Percentiles rank a stretch among this genome's conserved stretches.
Conservation (phyloP, 2,888 invertebrate genomes). For the Stratiomys singularior region DNA sequence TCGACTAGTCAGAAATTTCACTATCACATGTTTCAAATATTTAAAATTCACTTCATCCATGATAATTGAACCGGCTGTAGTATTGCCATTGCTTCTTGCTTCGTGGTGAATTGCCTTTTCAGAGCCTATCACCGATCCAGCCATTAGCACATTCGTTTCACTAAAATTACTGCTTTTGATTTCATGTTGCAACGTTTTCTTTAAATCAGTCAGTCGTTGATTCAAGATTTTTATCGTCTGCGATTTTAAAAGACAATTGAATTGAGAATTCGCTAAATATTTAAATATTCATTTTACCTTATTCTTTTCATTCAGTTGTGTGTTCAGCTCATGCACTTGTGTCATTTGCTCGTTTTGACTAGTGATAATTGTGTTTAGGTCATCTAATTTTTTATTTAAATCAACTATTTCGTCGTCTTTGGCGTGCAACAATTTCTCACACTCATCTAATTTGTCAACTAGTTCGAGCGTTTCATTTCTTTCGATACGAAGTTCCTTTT, state of each 20-base stretch:
- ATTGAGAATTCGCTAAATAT: not conserved
- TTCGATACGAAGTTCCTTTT: slow-evolving; percentile 77
- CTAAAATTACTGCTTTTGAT: slow-evolving; percentile 64
- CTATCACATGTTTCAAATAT: slow-evolving; percentile 92
- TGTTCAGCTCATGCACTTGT: slow-evolving; percentile 64
- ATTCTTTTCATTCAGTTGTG: slow-evolving; percentile 73
- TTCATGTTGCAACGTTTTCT: slow-evolving; percentile 90
- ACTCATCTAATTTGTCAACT: slow-evolving; percentile 68
- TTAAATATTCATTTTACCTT: slow-evolving; percentile 64
- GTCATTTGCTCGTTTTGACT: slow-evolving; percentile 57
- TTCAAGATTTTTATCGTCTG: slow-evolving; percentile 89
- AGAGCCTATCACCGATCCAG: slow-evolving; percentile 28
- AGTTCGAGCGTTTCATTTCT: slow-evolving; percentile 71
- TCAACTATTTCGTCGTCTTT: slow-evolving; percentile 68
- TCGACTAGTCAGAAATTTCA: slow-evolving; percentile 90
- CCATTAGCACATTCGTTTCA: slow-evolving; percentile 35
- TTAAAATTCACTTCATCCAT: slow-evolving; percentile 80
- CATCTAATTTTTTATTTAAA: slow-evolving; percentile 55
- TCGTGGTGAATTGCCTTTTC: slow-evolving; percentile 42
- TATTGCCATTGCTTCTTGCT: slow-evolving; percentile 34
- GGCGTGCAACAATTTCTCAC: slow-evolving; percentile 59
- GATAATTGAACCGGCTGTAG: slow-evolving; percentile 57
- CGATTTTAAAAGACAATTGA: too few species aligned
- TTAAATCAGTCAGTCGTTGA: slow-evolving; percentile 87
- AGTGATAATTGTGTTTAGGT: slow-evolving; percentile 56